Evolutionary conservation across 2,888 invertebrate genomes (phyloP), one percentile per base, ranked within the genome.

Genomic region (Drosophila bunnanda): DNA sequence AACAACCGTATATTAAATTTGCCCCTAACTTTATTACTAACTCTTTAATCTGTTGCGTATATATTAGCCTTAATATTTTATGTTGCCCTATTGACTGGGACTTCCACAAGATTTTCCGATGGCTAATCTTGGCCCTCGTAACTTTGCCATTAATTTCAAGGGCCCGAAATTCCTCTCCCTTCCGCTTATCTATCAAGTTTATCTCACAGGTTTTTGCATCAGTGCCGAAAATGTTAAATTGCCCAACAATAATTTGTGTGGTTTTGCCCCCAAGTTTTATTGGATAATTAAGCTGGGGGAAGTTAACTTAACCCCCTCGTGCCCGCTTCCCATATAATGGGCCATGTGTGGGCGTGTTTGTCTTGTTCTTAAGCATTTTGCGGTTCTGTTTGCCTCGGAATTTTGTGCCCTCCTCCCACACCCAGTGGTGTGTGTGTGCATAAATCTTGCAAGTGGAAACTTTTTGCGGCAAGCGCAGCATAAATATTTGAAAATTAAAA

Each of bases 401-500:
- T 59, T 34, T 17, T 25, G 36, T 10, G 13, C 17, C 36, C 22
- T 22, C 25, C 4, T 25, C 25, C 25, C 25, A 25, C 25, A 25
- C 25, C 25, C 25, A 25, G 3, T 25, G 25, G 25, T 7, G 10
- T 44, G 66, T 61, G 65, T 58, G 46, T 64, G 65, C 66, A 81
- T 73, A 87, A 75, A 66, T 78, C 81, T 83, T 75, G 34, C 67
- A 61, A 73, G 76, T 55, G 52, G 32, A 58, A 82, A 74, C 61
- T 73, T 75, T 68, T 69, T 76, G 56, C 64, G 71, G 58, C 71
- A 55, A 73, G 68, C 74, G 61, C 56, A 64, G 71, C 80, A 79
- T 75, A 88, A 85, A 88, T 88, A 79, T 88, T 79, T 81, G 50
- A 57, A 79, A 82, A 82, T 85, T 72, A 82, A 82, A 85, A 88